Conservation (phyloP, 2,797 vertebrate species). For the Eulemur coronatus region DNA sequence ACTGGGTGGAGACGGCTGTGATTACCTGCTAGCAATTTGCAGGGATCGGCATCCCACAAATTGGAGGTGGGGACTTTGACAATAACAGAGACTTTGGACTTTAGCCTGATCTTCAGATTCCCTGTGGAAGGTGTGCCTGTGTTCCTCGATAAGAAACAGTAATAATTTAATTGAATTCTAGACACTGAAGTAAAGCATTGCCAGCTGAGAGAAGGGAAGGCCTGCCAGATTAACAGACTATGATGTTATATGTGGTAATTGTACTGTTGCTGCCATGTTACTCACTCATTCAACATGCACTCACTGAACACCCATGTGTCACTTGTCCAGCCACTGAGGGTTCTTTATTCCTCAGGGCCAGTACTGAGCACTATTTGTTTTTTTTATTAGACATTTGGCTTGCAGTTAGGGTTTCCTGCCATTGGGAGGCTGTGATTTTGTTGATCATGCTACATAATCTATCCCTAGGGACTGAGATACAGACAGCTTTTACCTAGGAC, state of each 20-base stretch:
- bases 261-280: neutral
- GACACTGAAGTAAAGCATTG: slow-evolving; percentile 23
- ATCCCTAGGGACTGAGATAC: neutral
- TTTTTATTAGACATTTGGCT: slow-evolving; percentile 7
- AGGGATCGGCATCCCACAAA: neutral
- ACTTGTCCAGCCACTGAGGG: neutral
- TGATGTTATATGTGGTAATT: neutral
- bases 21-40: slow-evolving; percentile 55
- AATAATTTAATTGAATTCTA: slow-evolving; percentile 46
- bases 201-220: neutral
- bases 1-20: slow-evolving; percentile 60
- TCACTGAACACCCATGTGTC: neutral
- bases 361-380: neutral
- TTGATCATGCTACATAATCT: neutral
- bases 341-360: neutral
- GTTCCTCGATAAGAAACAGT: slow-evolving; percentile 47
- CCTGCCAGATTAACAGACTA: neutral
- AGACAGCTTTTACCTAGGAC: neutral
- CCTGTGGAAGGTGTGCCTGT: neutral
- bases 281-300: neutral
- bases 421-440: slow-evolving; percentile 11
- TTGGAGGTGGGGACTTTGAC: slow-evolving; percentile 44
- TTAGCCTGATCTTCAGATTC: slow-evolving; percentile 49
- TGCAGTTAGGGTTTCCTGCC: slow-evolving; percentile 6
- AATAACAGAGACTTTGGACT: slow-evolving; percentile 69